Base-by-base conservation (phyloP, 2,888 invertebrate genomes). In the Philereme transversata region DNA sequence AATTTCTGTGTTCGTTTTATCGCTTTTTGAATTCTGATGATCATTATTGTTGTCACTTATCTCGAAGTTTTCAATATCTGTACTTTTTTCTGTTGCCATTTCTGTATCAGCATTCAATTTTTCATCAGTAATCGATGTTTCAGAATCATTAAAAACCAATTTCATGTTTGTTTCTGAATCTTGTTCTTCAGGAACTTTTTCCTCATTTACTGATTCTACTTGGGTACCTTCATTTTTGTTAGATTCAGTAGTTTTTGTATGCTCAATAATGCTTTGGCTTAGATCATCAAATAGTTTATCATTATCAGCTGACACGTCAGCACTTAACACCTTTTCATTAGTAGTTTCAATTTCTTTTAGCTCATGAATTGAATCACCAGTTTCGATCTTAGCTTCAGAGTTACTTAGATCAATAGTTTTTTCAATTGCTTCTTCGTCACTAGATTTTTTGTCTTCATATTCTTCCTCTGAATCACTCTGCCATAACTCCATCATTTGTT, bases 401-500 rank as follows among this genome's bases (percentile, higher is more conserved):
- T 22, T n/a, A n/a, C n/a, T 22, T 3, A 22, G 1, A 48, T 51
- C 33, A 40, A 10, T 36, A 22, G 10, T 36, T 8, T 35, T 56
- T 5, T 53, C 48, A 50, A 6, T 5, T 22, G 46, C 5, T 43
- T 48, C 60, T 53, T 59, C 52, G 48, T 52, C 46, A 46, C 49
- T 51, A 54, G 51, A 41, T 49, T 55, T 68, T 55, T 62, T 48
- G 34, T 59, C 55, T 34, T 59, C 55, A 52, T 63, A 49, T 33
- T 57, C 63, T 54, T 74, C 76, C 62, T 81, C 75, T 44, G 69
- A 66, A 56, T 95, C 96, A 70, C 96, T 96, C 86, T 96, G 96
- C 73, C 95, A 97, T 76, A 97, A 94, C 73, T 95, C 93, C 73
- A 95, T 94, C 54, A 96, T 95, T 84, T 96, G 95, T 79, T 95